phyloP scores from a whole-genome alignment of 1,140 invertebrate species.

The Lordiphosa collinella region DNA sequence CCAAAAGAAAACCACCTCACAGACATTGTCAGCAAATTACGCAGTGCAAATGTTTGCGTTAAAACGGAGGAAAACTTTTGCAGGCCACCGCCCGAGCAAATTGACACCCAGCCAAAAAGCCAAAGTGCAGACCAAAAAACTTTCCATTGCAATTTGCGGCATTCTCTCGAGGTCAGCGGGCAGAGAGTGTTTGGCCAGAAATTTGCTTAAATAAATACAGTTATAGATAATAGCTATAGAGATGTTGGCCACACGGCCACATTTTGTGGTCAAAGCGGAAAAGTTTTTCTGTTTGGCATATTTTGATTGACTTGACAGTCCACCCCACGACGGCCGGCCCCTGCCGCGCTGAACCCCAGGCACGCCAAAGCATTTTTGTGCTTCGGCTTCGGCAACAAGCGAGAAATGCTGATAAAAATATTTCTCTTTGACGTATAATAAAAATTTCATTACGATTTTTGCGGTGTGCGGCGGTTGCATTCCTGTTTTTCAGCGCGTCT shows the following conservation, averaged over 20 bases:
- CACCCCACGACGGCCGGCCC: slow-evolving; percentile 2
- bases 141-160: slow-evolving; percentile 65
- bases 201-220: slow-evolving; percentile 72
- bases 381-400: slow-evolving; percentile 59
- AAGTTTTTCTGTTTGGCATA: slow-evolving; percentile 50
- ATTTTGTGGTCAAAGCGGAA: slow-evolving; percentile 25
- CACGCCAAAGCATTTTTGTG: slow-evolving; percentile 42
- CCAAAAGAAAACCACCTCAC: slow-evolving; percentile 17
- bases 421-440: slow-evolving; percentile 77
- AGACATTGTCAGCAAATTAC: slow-evolving; percentile 68
- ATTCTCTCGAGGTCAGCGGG: slow-evolving; percentile 7
- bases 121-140: slow-evolving; percentile 65
- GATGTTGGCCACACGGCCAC: slow-evolving; percentile 30
- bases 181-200: slow-evolving; percentile 52
- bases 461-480: slow-evolving; percentile 49
- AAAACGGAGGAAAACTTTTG: slow-evolving; percentile 52
- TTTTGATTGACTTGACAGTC: slow-evolving; percentile 72
- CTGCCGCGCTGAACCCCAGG: slow-evolving; percentile 18
- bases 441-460: slow-evolving; percentile 78
- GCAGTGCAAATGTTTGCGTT: slow-evolving; percentile 61
- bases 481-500: slow-evolving; percentile 17
- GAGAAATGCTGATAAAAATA: slow-evolving; percentile 76
- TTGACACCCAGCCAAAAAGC: slow-evolving; percentile 67
- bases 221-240: slow-evolving; percentile 32
- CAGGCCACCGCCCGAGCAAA: slow-evolving; percentile 53